These are phyloP conservation scores for Calliscelio sp. DNA, from an alignment of 2,888 invertebrate species.

Conservation along the genomic window DNA sequence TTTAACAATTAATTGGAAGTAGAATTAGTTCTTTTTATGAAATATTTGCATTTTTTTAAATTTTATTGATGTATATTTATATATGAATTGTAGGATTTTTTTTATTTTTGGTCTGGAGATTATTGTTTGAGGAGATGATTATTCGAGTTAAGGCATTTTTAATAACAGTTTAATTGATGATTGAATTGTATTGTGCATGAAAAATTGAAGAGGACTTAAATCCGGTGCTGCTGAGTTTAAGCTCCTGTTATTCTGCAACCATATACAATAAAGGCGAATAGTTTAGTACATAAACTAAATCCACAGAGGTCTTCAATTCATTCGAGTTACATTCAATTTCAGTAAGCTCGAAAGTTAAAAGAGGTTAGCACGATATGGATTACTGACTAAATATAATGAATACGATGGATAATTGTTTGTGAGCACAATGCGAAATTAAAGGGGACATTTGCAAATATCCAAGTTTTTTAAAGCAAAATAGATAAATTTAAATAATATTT, in stretches of 20 bases:
- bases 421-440: too few relatives aligned
- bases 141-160: too few relatives aligned
- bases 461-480: too few relatives aligned
- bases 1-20: too few relatives aligned
- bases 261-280: slow-evolving; percentile 37
- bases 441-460: too few relatives aligned
- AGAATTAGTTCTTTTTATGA: too few relatives aligned
- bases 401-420: slow-evolving; percentile 16
- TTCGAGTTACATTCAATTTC: slow-evolving; percentile 41
- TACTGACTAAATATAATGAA: slow-evolving; percentile 44
- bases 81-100: too few relatives aligned
- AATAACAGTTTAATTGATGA: slow-evolving; percentile 11
- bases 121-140: too few relatives aligned
- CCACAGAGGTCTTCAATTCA: slow-evolving; percentile 48
- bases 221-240: slow-evolving; percentile 13
- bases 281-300: slow-evolving; percentile 38
- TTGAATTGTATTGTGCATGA: slow-evolving; percentile 3
- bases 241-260: slow-evolving; percentile 47
- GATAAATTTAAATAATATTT: too few relatives aligned
- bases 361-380: slow-evolving; percentile 45
- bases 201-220: slow-evolving; percentile 27
- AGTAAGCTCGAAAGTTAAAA: slow-evolving; percentile 45
- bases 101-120: too few relatives aligned
- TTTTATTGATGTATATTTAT: too few relatives aligned
- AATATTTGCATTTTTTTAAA: too few relatives aligned